Base-by-base conservation (phyloP, 2,888 invertebrate species). In the Agrotis segetum region DNA sequence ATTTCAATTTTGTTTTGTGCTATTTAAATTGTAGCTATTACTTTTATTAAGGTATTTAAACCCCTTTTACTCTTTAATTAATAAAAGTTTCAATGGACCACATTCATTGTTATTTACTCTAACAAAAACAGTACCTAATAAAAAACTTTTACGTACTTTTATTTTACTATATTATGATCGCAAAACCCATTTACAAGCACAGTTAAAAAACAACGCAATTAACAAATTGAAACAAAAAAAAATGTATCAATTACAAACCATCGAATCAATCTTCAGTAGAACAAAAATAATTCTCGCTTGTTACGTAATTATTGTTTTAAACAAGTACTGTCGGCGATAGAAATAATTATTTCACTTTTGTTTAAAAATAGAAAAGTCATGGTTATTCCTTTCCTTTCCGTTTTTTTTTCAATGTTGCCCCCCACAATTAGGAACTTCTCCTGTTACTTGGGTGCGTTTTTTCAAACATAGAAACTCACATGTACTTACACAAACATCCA, bases 201-300 rank as follows among this genome's bases (percentile, higher is more conserved):
- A 60, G 50, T 72, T 40, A 6, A 47, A 40, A 16, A 71, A 50
- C 16, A 59, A 49, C 50, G 56, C 56, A 70, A 70, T 59, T 11
- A 68, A 17, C 34, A 46, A 49, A 11, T 73, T 67, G n/a, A 63
- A 66, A n/a, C n/a, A n/a, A n/a, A 63, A 69, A 61, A 70, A 64
- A 52, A 49, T 19, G 1, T 53, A 80, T 78, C 67, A 72, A 85
- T 82, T 71, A 78, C 72, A 76, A 73, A 40, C 16, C 21, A 65
- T 52, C 65, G 19, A 78, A 85, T 85, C 74, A 74, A 82, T 85
- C 84, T 80, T 80, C 24, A 56, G 59, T 49, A 47, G 53, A 6
- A 62, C 49, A 50, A 76, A 83, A 82, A 82, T 60, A 74, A 69
- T 68, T 44, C 34, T 49, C 49, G n/a, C 49, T 63, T 59, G 49